Evolutionary conservation across 92 coral and sea anemone genomes (phyloP).

Genomic region (Epizoanthus scotinus): DNA sequence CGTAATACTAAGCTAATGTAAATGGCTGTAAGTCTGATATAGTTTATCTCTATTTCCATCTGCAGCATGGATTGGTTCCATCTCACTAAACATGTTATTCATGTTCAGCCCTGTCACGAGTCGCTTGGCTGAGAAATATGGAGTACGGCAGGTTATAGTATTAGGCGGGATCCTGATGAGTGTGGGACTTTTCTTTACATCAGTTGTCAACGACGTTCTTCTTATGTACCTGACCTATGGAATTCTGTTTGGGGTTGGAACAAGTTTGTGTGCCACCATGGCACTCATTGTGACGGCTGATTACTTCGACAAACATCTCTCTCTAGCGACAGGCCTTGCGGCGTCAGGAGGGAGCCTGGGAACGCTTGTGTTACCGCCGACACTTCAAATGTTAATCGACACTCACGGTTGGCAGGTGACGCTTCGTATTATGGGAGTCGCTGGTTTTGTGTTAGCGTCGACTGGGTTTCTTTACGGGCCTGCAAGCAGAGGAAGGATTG

Average conservation of each 20-base stretch:
- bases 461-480: constrained; percentile 79
- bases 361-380: constrained; percentile 82
- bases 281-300: constrained; percentile 83
- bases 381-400: constrained; percentile 70
- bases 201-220: constrained; percentile 72
- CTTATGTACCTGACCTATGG: constrained; percentile 89
- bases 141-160: constrained; percentile 78
- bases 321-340: constrained; percentile 92
- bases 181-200: constrained; percentile 81
- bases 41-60: neutral
- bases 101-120: constrained; percentile 95
- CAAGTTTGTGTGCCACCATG: constrained; percentile 89
- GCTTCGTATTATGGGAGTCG: constrained; percentile 70
- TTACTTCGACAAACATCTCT: constrained; percentile 86
- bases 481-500: constrained; percentile 28
- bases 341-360: constrained; percentile 96
- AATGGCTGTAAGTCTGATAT: neutral
- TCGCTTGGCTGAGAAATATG: constrained; percentile 80
- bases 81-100: constrained; percentile 83
- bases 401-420: constrained; percentile 74
- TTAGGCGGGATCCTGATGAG: constrained; percentile 87
- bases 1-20: too few relatives aligned
- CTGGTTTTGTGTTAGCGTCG: constrained; percentile 69
- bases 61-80: constrained; percentile 99
- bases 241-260: constrained; percentile 84